Evolutionary conservation across 2,113 vertebrate species (phyloP), one percentile per base, ranked within the genome.

Genomic region (Entelurus aequoreus): DNA sequence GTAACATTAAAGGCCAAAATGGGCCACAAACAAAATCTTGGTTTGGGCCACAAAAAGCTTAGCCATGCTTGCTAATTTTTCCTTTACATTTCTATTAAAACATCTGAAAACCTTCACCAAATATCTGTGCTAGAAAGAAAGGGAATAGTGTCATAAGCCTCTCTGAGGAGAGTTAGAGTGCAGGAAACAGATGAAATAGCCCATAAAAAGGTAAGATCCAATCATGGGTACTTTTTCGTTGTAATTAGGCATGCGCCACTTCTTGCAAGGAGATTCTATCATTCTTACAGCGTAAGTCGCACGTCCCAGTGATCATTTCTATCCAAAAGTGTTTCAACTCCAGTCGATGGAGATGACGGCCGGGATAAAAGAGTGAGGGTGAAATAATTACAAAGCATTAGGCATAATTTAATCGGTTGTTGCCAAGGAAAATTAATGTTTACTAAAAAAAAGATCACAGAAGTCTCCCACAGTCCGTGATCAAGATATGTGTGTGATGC

Each of bases 391-490:
- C 81, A 79, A 81, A 78, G 65, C 69, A 78, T 84, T 81, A 68
- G 76, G 87, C 84, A 72, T 82, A 78, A 88, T 89, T 89, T 87
- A 74, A 73, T 68, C 72, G 65, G 68, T 75, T 65, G 83, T 75
- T 82, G 74, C 54, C 77, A 84, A 74, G 82, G 82, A 87, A 88
- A 92, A 90, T 81, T 89, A 88, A 88, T 77, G 62, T 68, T 42
- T 40, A 55, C 82, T 79, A 74, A 62, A 68, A 65, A 74, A 16
- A 40, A 86, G 85, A 90, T 91, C 89, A 62, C 47, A 37, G 54
- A 89, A 89, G n/a, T 90, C 85, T 90, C 89, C 84, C 89, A 91
- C 87, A 90, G 80, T 83, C 53, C 42, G 54, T 19, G 56, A 42
- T 69, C 46, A 9, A 3, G 14, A 16, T 42, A 10, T 35, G 48